A percentile compares a stretch with the other conserved stretches of the same genome.
Conservation (phyloP, 1,140 invertebrate species). For the Helicoverpa armigera region DNA sequence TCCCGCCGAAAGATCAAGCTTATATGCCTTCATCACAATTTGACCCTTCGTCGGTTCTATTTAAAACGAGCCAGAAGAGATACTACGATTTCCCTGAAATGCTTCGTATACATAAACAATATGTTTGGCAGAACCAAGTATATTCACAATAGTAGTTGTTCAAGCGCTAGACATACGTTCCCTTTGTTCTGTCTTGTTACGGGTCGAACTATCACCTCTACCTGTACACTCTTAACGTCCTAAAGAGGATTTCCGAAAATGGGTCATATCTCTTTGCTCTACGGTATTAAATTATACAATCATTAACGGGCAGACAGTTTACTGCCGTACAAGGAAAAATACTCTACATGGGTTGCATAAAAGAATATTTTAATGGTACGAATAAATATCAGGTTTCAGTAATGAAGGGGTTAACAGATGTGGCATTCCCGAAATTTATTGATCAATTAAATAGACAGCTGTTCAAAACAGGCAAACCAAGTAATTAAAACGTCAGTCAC, state of each 20-base stretch:
- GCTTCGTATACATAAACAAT: conserved; percentile 28
- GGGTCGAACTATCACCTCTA: conserved; percentile 33
- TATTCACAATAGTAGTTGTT: conserved; percentile 2
- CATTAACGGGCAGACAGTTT: neutral
- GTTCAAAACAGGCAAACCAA: conserved; percentile 37
- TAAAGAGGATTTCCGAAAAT: conserved; percentile 29
- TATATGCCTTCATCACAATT: neutral
- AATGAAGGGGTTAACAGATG: conserved; percentile 2
- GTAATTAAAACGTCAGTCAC: conserved; percentile 37
- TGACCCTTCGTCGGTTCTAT: neutral
- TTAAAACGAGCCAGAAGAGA: conserved; percentile 10
- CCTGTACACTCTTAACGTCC: neutral
- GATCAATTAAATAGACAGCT: conserved; percentile 38
- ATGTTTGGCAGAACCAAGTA: neutral
- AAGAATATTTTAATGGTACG: too few species aligned
- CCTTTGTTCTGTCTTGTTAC: conserved; percentile 32
- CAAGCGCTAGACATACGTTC: neutral
- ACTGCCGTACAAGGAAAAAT: too few species aligned
- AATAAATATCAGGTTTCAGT: conserved; percentile 5
- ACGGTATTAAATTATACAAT: neutral
- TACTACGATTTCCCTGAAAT: conserved; percentile 22
- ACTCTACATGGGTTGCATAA: too few species aligned
- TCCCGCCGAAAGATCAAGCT: neutral
- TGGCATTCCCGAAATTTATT: conserved; percentile 23
- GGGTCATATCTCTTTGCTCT: neutral